Evolutionary conservation across 2,888 invertebrate species (phyloP).

Genomic region (Mamestra brassicae): DNA sequence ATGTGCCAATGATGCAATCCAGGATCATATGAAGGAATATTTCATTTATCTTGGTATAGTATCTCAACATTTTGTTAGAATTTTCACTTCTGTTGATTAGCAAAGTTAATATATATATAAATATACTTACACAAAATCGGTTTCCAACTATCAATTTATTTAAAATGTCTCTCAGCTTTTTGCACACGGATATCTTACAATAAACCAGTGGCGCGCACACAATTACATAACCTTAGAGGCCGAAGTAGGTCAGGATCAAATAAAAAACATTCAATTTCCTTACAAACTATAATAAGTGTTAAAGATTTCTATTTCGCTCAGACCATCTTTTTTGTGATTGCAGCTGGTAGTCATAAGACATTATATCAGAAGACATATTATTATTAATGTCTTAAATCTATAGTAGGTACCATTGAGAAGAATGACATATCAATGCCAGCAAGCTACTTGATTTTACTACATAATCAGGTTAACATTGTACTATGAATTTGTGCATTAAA

Average conservation of each 20-base stretch:
- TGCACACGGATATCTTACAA: too few relatives aligned
- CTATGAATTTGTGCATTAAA: background rate
- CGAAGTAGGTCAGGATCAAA: background rate
- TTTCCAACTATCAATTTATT: too few relatives aligned
- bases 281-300: slow-evolving; percentile 22
- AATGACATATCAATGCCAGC: background rate
- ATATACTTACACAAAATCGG: too few relatives aligned
- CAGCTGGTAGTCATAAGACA: slow-evolving; percentile 13
- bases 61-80: too few relatives aligned
- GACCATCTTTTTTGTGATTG: background rate
- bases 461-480: background rate
- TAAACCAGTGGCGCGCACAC: background rate
- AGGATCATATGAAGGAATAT: too few relatives aligned
- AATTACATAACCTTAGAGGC: background rate
- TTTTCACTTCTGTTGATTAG: too few relatives aligned
- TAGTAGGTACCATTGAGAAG: background rate
- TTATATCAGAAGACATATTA: background rate
- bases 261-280: background rate
- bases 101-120: too few relatives aligned
- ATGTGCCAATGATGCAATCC: too few relatives aligned
- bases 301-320: background rate
- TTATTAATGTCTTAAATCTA: background rate
- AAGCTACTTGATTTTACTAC: background rate
- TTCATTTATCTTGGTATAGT: too few relatives aligned
- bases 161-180: too few relatives aligned